Conservation (phyloP, 2,888 invertebrate species). For the Cephus pulcher region DNA sequence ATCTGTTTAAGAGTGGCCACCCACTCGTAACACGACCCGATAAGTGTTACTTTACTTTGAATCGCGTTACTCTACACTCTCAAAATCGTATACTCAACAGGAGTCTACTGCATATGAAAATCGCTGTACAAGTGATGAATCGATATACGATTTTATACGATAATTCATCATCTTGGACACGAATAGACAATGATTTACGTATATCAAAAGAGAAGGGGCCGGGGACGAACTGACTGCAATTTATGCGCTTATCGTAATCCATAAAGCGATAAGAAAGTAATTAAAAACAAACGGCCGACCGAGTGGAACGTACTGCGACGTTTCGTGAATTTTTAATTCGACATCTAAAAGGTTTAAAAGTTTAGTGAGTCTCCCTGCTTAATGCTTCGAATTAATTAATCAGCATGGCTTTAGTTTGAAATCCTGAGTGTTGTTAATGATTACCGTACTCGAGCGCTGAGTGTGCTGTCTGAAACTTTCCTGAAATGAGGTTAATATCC, state of each 20-base stretch:
- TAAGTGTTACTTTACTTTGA: no score
- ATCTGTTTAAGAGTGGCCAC: no score
- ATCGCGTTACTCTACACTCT: no score
- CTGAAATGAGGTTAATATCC: conserved; percentile 51
- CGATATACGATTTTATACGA: not conserved
- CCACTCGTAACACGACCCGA: no score
- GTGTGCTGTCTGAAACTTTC: not conserved
- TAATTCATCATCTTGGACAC: conserved; percentile 2
- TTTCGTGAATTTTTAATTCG: not conserved
- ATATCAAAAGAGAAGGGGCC: not conserved
- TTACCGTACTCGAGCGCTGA: not conserved
- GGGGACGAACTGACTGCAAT: no score
- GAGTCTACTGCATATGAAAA: not conserved
- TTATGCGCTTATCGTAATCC: not conserved
- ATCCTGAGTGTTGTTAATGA: not conserved
- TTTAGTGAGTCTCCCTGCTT: not conserved
- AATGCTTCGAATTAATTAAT: not conserved
- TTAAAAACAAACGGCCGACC: not conserved
- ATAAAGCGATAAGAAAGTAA: not conserved
- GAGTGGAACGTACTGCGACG: not conserved
- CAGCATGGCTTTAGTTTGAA: not conserved
- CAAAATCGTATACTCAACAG: no score
- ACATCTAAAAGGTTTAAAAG: not conserved
- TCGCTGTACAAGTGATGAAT: not conserved
- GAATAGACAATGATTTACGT: not conserved